A percentile compares a stretch with the other conserved stretches of the same genome.
These are phyloP conservation scores for Myrmophylax atrothorax DNA, from an alignment of 2,113 vertebrate species.

Conservation along the genomic window DNA sequence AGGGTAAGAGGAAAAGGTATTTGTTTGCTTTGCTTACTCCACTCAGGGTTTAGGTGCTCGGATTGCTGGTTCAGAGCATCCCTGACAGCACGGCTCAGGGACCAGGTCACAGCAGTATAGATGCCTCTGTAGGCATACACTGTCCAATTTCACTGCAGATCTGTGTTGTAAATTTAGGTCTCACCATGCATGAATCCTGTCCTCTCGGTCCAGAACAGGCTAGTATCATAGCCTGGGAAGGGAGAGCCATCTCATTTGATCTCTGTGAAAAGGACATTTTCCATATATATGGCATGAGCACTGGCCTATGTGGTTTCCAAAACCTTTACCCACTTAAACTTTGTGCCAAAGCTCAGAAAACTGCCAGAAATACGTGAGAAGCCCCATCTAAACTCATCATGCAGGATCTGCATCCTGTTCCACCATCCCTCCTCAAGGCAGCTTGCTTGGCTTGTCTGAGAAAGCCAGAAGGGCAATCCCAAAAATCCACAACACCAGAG, in stretches of 20 bases:
- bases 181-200: background rate
- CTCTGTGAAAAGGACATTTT: background rate
- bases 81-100: background rate
- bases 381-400: background rate
- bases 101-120: background rate
- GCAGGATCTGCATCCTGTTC: background rate
- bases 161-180: background rate
- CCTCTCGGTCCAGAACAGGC: background rate
- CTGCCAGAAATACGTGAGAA: background rate
- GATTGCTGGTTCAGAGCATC: background rate
- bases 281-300: fast-evolving
- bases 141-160: background rate
- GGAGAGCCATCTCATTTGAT: background rate
- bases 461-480: background rate
- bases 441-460: background rate
- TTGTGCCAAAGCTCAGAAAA: background rate
- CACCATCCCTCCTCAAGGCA: fast-evolving
- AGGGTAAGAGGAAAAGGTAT: background rate
- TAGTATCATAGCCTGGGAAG: fast-evolving
- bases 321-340: background rate
- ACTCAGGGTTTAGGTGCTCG: fast-evolving
- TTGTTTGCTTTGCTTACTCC: background rate
- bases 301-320: background rate
- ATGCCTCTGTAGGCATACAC: fast-evolving
- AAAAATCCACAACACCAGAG: background rate